Evolutionary conservation across 2,113 vertebrate genomes (phyloP), one percentile per base, ranked within the genome.

Genomic region (Isurus oxyrinchus): DNA sequence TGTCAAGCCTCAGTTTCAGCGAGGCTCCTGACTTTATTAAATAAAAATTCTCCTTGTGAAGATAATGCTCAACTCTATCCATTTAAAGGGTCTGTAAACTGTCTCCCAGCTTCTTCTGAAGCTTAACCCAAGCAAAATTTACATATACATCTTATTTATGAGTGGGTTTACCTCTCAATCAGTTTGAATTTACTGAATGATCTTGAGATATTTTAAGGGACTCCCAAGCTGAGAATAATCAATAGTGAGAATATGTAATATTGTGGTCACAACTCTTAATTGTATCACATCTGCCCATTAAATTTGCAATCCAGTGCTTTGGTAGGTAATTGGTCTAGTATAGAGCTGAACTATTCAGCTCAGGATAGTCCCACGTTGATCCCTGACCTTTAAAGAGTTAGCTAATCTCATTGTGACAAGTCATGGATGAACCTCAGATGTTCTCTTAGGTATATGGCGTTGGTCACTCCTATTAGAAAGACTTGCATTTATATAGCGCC

Each of bases 1-100:
- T 69, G 94, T 44, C 94, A 95, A 67, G 94, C 40, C 94, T 95
- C 23, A 31, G 63, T 69, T 69, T 49, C 63, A 69, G 94, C 31
- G 66, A 53, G 31, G 94, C 66, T 95, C 10, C 0, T 69, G 94
- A 19, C 69, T 53, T 69, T 69, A 67, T 95, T 44, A 95, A 69
- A 49, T 95, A 66, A 44, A 69, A 69, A 44, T 53, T 95, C 66
- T 69, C n/a, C 31, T 0, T 49, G 94, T 31, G 66, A 69, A 69
- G 94, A 95, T 49, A 8, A 69, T 53, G n/a, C 40, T 25, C 2
- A 10, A 57, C 87, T 55, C 87, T 57, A 90, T 90, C 13, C 53
- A 57, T 90, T 90, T 57, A 27, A 8, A 1, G 53, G 44, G 53
- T 57, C 53, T 90, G 53, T 55, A 90, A 90, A 55, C 31, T 61